phyloP scores from a whole-genome alignment of 2,888 invertebrate genomes.

The Microctonus aethiopoides region DNA sequence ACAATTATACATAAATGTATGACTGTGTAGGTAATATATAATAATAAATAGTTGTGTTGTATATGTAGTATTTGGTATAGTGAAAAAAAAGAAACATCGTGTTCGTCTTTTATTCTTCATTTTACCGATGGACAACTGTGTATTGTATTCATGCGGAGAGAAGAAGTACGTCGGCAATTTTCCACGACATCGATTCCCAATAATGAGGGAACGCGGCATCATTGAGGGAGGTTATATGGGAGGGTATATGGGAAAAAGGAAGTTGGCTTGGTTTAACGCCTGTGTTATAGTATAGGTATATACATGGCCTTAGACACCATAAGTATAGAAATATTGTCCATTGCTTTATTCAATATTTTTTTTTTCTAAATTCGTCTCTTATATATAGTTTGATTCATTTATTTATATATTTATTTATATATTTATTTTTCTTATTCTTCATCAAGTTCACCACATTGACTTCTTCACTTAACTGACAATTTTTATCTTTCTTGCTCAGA shows the following conservation, averaged over 20 bases:
- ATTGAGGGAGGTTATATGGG: conserved; percentile 28
- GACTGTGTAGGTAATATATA: not conserved
- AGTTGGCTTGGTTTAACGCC: conserved; percentile 52
- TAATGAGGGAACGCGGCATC: conserved; percentile 39
- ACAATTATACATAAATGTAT: no score
- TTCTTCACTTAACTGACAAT: not conserved
- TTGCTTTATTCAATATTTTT: conserved; percentile 16
- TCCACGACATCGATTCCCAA: conserved; percentile 50
- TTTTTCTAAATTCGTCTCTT: not conserved
- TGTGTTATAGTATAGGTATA: conserved; percentile 32
- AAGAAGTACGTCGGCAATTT: conserved; percentile 48
- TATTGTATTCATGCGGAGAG: not conserved
- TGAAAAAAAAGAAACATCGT: not conserved
- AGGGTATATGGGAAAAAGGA: conserved; percentile 36
- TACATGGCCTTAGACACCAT: no score
- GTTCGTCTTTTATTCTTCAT: conserved; percentile 26
- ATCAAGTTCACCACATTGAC: not conserved
- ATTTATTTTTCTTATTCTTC: conserved; percentile 9
- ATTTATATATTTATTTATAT: conserved; percentile 1
- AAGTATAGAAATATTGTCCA: conserved; percentile 10
- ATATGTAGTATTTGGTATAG: not conserved
- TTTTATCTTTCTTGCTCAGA: not conserved
- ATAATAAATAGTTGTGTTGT: conserved; percentile 7
- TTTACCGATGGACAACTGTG: conserved; percentile 35
- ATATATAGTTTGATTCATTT: conserved; percentile 7